A percentile compares a stretch with the other conserved stretches of the same genome.
Conservation (phyloP, 2,888 invertebrate species). For the Phengaris arion region DNA sequence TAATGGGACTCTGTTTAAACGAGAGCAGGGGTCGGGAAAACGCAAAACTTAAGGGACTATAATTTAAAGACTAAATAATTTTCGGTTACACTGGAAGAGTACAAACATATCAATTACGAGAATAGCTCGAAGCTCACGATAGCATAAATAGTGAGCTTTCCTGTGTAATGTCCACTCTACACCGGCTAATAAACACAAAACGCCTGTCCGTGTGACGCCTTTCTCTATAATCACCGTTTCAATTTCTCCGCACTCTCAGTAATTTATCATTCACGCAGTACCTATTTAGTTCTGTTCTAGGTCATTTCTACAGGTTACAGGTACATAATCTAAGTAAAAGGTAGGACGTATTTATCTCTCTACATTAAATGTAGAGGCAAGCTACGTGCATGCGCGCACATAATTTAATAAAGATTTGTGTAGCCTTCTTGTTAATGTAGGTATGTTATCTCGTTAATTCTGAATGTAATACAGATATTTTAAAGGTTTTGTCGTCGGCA, state of each 20-base stretch:
- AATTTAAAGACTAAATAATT: not conserved
- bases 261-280: conserved; percentile 28
- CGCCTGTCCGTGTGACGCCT: conserved; percentile 13
- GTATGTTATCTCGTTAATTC: not conserved
- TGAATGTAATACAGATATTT: not conserved
- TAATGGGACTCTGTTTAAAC: not conserved
- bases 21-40: not conserved
- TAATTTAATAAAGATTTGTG: not conserved
- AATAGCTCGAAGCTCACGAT: not conserved
- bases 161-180: not conserved
- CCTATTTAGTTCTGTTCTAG: conserved; percentile 22
- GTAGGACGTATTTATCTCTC: conserved; percentile 1
- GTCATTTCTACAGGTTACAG: conserved; percentile 12
- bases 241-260: conserved; percentile 30
- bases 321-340: conserved; percentile 16
- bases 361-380: not conserved
- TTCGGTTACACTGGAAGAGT: not conserved
- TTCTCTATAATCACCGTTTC: conserved; percentile 29
- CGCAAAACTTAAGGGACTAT: not conserved
- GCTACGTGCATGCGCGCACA: not conserved
- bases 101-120: not conserved
- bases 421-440: not conserved
- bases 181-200: conserved; percentile 16
- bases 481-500: not conserved
- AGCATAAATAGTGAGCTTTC: not conserved